Evolutionary conservation across 2,113 vertebrate genomes (phyloP).

Genomic region (Apodemus speciosus): DNA sequence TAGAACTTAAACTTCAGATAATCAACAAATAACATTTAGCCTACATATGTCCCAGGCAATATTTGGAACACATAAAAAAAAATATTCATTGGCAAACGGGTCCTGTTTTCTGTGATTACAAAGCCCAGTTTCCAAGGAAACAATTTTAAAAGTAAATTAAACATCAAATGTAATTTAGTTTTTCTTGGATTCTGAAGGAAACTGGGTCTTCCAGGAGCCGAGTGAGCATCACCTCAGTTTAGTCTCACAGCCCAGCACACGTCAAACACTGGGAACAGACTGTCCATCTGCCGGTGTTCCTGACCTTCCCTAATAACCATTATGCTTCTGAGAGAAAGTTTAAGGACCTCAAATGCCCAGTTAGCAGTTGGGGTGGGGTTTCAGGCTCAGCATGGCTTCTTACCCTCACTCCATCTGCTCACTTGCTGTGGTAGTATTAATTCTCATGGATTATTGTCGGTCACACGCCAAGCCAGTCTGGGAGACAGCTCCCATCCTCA

Average conservation of each 20-base stretch:
- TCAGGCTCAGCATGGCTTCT: neutral
- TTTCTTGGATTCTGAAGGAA: conserved; percentile 50
- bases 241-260: neutral
- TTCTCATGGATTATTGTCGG: neutral
- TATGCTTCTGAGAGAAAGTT: neutral
- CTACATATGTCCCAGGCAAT: neutral
- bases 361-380: neutral
- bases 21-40: neutral
- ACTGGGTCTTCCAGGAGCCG: neutral
- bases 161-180: neutral
- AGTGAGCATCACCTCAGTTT: neutral
- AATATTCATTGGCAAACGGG: neutral
- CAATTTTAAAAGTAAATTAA: conserved; percentile 17
- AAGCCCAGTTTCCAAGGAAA: conserved; percentile 45
- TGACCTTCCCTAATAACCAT: neutral
- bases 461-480: neutral
- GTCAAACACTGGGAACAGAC: neutral
- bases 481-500: neutral
- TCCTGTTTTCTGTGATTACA: neutral
- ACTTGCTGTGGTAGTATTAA: neutral
- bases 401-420: neutral
- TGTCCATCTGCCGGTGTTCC: neutral
- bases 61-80: neutral
- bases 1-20: conserved; percentile 44
- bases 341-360: conserved; percentile 31